Evolutionary conservation across 2,888 invertebrate genomes (phyloP).

Genomic region (Oscheius sp.): DNA sequence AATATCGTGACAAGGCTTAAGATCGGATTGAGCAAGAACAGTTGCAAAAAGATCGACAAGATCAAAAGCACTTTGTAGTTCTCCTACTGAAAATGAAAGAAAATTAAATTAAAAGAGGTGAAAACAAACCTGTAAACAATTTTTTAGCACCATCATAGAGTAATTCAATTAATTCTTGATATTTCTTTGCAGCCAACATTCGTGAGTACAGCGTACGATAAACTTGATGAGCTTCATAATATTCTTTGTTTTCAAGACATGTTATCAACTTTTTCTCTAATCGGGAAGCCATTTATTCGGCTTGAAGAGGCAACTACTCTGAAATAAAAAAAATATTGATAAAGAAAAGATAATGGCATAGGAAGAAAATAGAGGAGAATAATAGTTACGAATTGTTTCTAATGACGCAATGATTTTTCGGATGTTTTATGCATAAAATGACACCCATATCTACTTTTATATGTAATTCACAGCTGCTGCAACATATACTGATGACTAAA

Average conservation of each 20-base stretch:
- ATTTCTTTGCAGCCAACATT: slow-evolving; percentile 41
- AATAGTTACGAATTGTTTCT: no score
- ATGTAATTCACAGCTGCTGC: no score
- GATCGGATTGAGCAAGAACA: slow-evolving; percentile 22
- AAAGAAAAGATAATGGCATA: no score
- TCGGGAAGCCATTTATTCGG: slow-evolving; percentile 27
- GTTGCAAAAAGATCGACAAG: slow-evolving; percentile 42
- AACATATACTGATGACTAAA: no score
- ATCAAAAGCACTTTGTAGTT: slow-evolving; percentile 39
- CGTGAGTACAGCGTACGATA: slow-evolving; percentile 62
- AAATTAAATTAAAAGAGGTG: background rate
- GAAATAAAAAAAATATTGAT: no score
- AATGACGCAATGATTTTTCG: no score
- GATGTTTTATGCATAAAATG: no score
- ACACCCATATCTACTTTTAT: no score
- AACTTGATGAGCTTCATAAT: slow-evolving; percentile 68
- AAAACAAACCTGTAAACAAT: slow-evolving; percentile 41
- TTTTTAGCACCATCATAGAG: slow-evolving; percentile 46
- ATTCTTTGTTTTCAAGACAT: slow-evolving; percentile 56
- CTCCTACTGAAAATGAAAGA: slow-evolving; percentile 18
- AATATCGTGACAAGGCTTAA: slow-evolving; percentile 19
- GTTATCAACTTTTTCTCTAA: slow-evolving; percentile 39
- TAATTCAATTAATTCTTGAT: slow-evolving; percentile 47
- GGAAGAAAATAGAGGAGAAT: no score
- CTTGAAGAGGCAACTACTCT: background rate